Base-by-base conservation (phyloP, 2,113 vertebrate species). In the Ceyx cyanopectus region DNA sequence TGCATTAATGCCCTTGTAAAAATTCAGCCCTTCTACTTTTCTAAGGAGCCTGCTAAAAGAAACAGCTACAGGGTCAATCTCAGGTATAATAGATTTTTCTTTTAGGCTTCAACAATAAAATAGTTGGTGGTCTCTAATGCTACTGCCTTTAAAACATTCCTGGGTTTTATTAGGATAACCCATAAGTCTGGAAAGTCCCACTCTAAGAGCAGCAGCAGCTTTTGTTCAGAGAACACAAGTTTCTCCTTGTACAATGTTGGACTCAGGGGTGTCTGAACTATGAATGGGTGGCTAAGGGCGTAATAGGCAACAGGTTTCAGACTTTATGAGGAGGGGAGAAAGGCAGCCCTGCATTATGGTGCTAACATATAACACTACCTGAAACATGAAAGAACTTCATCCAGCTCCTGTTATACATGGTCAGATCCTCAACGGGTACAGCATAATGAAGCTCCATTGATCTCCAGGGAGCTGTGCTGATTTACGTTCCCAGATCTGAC, bases 111-210 rank as follows among this genome's bases (percentile, higher is more conserved):
- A 90, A 97, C 93, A 97, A 94, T 97, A 97, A 98, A 97, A 88
- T 96, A 93, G 94, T 94, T 97, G 96, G 97, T 98, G 97, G 97
- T 98, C 97, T 97, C 90, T 94, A 93, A 86, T 68, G 90, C 96
- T 97, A 77, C 84, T 94, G 95, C 91, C 95, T 97, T 96, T 97
- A 96, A 96, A 93, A 97, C 96, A 97, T 97, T 97, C 97, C 96
- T 97, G 73, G 77, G 80, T 97, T 98, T 98, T 97, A 97, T 97
- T 97, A 96, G 95, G 97, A 97, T 97, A 97, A 97, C 92, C 85
- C 63, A 54, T 92, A 97, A 97, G 97, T 94, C 95, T 96, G 95
- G 85, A 50, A 91, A 97, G 95, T 97, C 95, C 96, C 94, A 94
- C 95, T 80, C 92, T 90, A 94, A 95, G 82, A 96, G 96, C 93